Evolutionary conservation across 2,797 vertebrate genomes (phyloP), one percentile per base, ranked within the genome.

Genomic region (Gephyroberyx darwinii): DNA sequence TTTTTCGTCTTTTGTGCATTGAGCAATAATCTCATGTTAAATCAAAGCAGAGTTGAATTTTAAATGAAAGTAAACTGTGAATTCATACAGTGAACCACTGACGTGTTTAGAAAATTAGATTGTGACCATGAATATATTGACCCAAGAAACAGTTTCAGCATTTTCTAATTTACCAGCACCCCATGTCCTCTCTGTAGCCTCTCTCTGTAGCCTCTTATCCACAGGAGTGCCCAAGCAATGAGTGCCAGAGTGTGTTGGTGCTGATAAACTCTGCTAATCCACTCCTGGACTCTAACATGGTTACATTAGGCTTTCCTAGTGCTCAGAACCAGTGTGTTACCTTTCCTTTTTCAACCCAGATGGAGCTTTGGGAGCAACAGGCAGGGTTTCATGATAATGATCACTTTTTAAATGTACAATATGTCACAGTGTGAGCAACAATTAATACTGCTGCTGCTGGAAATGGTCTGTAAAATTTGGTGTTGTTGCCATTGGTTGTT

Each of bases 181-280:
- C 53, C 26, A 2, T 2, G 26, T 26, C 26, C 26, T 26, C 26
- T 5, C 35, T 68, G 65, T 41, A 63, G 51, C 84, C 86, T 5
- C 63, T 81, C 65, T 83, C 77, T 85, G 69, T 76, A 88, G 80
- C 77, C 83, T 74, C 85, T 90, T 80, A 81, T 84, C 78, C 86
- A 77, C 69, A 74, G 79, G 76, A 33, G 64, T 51, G 55, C 7
- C 5, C 54, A 52, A 51, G 75, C 81, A 75, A 56, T 51, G 83
- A 86, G 78, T 79, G 82, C 64, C 81, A 84, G 74, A 70, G 77
- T 75, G 85, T 86, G 86, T 63, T 75, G 66, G 16, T 53, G 86
- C 87, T 89, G 91, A 91, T 91, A 91, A 90, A 90, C 87, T 89
- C 84, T 69, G 61, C 80, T 90, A 89, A 90, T 90, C 87, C 85